Conservation (phyloP, 2,888 invertebrate species). For the Frankliniella fusca region DNA sequence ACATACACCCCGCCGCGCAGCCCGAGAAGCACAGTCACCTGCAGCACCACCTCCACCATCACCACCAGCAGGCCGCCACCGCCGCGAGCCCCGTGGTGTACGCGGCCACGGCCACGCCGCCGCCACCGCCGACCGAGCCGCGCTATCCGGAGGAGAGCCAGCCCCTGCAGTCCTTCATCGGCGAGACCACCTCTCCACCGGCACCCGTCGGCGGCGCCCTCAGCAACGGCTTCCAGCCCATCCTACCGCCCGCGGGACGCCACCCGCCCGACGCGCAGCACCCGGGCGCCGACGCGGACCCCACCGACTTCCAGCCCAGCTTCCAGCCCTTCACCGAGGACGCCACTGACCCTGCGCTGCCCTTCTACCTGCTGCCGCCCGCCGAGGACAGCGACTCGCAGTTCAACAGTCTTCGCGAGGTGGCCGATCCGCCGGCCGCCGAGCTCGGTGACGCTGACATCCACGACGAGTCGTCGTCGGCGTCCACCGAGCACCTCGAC, state of each 20-base stretch:
- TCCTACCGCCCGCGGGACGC: not conserved
- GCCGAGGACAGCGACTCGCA: slow-evolving; percentile 9
- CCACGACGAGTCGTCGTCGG: not conserved
- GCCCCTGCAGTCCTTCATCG: not conserved
- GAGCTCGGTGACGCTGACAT: not conserved
- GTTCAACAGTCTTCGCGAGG: not conserved
- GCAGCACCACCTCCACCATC: not conserved
- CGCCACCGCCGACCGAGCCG: not conserved
- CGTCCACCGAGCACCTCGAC: not conserved
- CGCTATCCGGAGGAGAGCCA: slow-evolving; percentile 18
- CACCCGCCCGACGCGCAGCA: not conserved
- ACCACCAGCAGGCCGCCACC: not conserved
- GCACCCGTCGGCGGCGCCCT: slow-evolving; percentile 2
- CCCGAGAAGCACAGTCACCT: not conserved
- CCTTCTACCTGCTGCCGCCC: slow-evolving; percentile 15
- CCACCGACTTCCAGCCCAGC: not conserved
- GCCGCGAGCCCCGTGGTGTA: slow-evolving; percentile 4
- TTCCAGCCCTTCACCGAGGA: slow-evolving; percentile 12
- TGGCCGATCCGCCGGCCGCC: not conserved
- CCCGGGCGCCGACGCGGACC: not conserved
- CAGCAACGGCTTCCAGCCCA: slow-evolving; percentile 23
- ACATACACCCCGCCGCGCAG: not conserved
- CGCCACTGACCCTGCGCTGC: slow-evolving; percentile 20
- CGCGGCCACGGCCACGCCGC: not conserved
- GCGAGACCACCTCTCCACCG: not conserved